Base-by-base conservation (phyloP, 1,140 invertebrate species). In the Sipha flava region DNA sequence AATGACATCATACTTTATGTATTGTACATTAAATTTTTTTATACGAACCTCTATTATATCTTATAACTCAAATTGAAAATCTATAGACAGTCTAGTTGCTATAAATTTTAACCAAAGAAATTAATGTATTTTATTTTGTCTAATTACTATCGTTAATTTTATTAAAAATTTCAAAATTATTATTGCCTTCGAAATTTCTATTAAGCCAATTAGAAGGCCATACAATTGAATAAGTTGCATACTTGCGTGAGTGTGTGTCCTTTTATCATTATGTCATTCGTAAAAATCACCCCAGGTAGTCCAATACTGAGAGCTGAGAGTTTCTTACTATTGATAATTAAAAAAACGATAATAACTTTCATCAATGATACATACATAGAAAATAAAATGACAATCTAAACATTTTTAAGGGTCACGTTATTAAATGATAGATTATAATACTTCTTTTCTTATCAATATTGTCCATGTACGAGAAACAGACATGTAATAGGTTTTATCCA, bases 271-370 rank as follows among this genome's bases (percentile, higher is more conserved):
- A 77, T 77, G n/a, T 40, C 72, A 77, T 57, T 77, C 21, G 34
- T 77, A 77, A 59, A 66, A 77, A 43, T 37, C 52, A 77, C 73
- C 49, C 73, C 73, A n/a, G 73, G 73, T 57, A 77, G 73, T 40
- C 73, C 43, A 34, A n/a, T 18, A n/a, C 3, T 64, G 10, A 7
- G n/a, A 43, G 43, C 40, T 66, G 70, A 21, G 45, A 73, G 31
- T 73, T 29, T 52, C 37, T 34, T 3, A 7, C 52, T 77, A 57
- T 77, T 77, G 31, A 77, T n/a, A 47, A 77, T 40, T 57, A 9
- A 18, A 26, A 75, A 59, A 57, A 21, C 21, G 52, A 77, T 77
- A 23, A 26, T 59, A n/a, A 34, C 73, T 59, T 57, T 75, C 52
- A 54, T 75, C 18, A 54, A 75, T 59, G 34, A 43, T 59, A 26